A percentile compares a stretch with the other conserved stretches of the same genome.
Conservation (phyloP, 1,140 invertebrate genomes). For the Procambarus virginalis region DNA sequence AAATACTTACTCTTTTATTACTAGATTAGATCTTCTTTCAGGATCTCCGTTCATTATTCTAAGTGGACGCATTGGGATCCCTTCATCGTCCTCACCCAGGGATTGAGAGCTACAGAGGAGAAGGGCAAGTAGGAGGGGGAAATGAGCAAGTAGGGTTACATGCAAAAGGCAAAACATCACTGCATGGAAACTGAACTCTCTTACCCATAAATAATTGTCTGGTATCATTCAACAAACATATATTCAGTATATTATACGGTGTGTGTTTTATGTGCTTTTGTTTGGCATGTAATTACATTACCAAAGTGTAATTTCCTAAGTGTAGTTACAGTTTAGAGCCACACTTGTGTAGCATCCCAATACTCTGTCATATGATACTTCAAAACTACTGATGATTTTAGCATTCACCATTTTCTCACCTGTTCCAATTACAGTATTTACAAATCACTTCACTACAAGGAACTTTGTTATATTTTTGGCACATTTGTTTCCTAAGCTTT, state of each 20-base stretch:
- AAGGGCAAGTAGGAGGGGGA: slow-evolving; percentile 36
- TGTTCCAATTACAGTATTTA: no score
- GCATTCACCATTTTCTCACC: background rate
- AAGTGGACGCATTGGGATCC: slow-evolving; percentile 68
- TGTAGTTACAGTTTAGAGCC: no score
- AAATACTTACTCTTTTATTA: slow-evolving; percentile 68
- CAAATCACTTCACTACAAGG: no score
- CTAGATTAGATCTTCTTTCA: slow-evolving; percentile 60
- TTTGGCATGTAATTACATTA: background rate
- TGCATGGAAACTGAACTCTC: slow-evolving; percentile 10
- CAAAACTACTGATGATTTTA: no score
- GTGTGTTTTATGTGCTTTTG: no score
- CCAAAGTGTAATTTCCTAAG: no score
- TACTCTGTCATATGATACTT: no score
- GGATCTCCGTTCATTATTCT: slow-evolving; percentile 67
- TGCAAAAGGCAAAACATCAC: slow-evolving; percentile 47
- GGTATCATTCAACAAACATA: slow-evolving; percentile 13
- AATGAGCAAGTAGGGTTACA: slow-evolving; percentile 22
- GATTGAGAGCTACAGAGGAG: slow-evolving; percentile 58
- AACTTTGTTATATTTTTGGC: no score
- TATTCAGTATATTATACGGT: background rate
- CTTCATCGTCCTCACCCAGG: slow-evolving; percentile 65
- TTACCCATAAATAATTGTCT: background rate
- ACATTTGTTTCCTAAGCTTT: no score
- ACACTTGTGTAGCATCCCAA: no score